Evolutionary conservation across 1,140 invertebrate species (phyloP).

Genomic region (Zeugodacus cucurbitae): DNA sequence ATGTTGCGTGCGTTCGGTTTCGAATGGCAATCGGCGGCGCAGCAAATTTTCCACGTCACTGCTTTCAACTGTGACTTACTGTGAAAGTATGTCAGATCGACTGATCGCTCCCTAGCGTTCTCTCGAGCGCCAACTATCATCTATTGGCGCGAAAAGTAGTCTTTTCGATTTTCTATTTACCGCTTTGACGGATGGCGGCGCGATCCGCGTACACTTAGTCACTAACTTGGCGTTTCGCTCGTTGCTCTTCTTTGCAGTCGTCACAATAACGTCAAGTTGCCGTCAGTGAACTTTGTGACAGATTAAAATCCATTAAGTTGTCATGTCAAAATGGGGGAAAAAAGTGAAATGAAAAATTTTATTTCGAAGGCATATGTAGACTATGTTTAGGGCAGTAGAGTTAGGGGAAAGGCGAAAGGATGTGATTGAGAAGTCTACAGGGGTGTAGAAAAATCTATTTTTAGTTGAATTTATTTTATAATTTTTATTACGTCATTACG

Average conservation of each 20-base stretch:
- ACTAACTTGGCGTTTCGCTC: not conserved
- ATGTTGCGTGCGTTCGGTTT: conserved; percentile 16
- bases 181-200: not conserved
- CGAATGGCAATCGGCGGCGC: not conserved
- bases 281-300: conserved; percentile 39
- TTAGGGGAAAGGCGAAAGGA: not conserved
- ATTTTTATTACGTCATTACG: not conserved
- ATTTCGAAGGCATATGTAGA: not conserved
- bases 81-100: not conserved
- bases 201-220: not conserved
- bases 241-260: not conserved
- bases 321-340: conserved; percentile 8
- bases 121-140: not conserved
- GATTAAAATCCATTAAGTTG: conserved; percentile 42
- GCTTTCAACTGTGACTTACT: not conserved
- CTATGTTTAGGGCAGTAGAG: too few relatives aligned
- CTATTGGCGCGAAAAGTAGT: not conserved
- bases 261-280: conserved; percentile 39
- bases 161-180: not conserved
- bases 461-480: not conserved
- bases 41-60: conserved; percentile 1
- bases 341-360: not conserved
- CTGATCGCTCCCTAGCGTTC: not conserved
- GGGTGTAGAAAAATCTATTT: too few relatives aligned
- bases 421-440: not conserved